Percentiles rank a stretch among this genome's conserved stretches.
phyloP scores from a whole-genome alignment of 1,140 invertebrate genomes.

The Leptopilina boulardi region DNA sequence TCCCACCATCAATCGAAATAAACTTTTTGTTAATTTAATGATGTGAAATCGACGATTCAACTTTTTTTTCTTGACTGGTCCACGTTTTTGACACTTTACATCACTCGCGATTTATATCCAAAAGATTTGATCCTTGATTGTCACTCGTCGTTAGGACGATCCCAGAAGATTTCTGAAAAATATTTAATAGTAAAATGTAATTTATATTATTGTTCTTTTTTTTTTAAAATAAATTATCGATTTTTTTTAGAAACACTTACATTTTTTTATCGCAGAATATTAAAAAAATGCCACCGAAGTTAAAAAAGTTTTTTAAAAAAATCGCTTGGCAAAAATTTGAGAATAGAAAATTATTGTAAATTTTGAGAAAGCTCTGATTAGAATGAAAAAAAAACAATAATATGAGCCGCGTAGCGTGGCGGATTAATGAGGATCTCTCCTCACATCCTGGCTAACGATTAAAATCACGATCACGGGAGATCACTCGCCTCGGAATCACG shows the following conservation, averaged over 20 bases:
- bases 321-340: conserved; percentile 31
- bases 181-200: too few species aligned
- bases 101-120: conserved; percentile 26
- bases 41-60: background rate
- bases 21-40: background rate
- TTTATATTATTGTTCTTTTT: too few species aligned
- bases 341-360: background rate
- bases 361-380: background rate
- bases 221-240: background rate
- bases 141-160: background rate
- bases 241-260: background rate
- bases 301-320: conserved; percentile 32
- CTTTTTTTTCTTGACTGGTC: background rate
- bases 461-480: conserved; percentile 49
- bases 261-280: background rate
- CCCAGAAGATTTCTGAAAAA: background rate
- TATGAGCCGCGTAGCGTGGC: conserved; percentile 39
- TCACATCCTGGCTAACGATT: conserved; percentile 58
- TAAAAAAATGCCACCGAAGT: conserved; percentile 37
- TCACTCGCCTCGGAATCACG: conserved; percentile 59
- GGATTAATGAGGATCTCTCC: conserved; percentile 46
- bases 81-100: conserved; percentile 22
- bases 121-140: background rate
- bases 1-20: background rate
- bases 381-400: conserved; percentile 14